phyloP scores from a whole-genome alignment of 2,113 vertebrate species.

The Oreotragus oreotragus region DNA sequence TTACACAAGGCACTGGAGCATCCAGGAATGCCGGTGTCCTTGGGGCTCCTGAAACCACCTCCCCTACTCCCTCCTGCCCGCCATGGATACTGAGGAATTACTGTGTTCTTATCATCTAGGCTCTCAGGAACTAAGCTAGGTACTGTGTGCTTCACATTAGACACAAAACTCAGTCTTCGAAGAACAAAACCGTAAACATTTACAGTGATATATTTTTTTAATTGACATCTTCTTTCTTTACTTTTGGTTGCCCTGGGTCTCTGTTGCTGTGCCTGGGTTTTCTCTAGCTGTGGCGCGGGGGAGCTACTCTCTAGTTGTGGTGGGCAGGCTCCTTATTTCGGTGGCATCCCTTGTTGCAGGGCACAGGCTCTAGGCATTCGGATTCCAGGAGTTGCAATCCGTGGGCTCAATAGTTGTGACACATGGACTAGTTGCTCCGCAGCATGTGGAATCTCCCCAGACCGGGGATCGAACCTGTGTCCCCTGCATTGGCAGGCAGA shows the following conservation, averaged over 20 bases:
- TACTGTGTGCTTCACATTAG: not conserved
- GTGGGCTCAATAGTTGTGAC: not conserved
- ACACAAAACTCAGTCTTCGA: not conserved
- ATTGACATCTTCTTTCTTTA: not conserved
- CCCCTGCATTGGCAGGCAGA: not conserved
- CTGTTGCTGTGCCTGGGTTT: not conserved
- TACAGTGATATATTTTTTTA: not conserved
- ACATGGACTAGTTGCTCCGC: not conserved
- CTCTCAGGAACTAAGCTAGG: not conserved
- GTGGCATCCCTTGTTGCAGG: not conserved
- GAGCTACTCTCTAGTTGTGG: not conserved
- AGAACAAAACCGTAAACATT: not conserved
- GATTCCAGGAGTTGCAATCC: not conserved
- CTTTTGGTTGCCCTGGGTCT: not conserved
- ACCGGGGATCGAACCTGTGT: not conserved
- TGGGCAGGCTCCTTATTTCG: not conserved
- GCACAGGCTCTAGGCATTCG: not conserved
- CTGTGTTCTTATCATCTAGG: not conserved
- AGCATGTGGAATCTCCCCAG: not conserved
- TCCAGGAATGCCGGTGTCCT: fast-evolving
- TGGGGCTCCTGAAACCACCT: not conserved
- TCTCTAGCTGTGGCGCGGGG: not conserved
- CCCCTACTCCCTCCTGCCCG: fast-evolving
- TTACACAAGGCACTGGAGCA: not conserved
- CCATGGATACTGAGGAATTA: not conserved